phyloP scores from a whole-genome alignment of 2,113 vertebrate species.

The Ursus arctos region DNA sequence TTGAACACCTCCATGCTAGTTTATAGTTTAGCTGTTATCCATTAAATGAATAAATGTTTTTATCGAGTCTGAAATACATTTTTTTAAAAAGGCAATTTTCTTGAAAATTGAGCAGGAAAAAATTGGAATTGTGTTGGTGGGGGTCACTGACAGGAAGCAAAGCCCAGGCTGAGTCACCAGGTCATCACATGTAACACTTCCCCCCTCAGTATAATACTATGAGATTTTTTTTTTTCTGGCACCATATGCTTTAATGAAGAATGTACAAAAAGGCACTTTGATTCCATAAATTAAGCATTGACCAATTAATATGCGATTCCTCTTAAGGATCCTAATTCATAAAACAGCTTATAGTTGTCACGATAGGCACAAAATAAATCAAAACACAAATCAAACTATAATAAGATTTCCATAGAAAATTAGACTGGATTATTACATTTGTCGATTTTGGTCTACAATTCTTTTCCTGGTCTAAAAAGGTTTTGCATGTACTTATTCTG shows the following conservation, averaged over 20 bases:
- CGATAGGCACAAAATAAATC: slow-evolving; percentile 40
- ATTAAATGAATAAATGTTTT: slow-evolving; percentile 36
- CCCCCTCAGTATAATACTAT: not conserved
- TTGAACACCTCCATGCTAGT: not conserved
- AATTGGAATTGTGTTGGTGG: not conserved
- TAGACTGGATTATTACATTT: not conserved
- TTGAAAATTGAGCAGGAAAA: slow-evolving; percentile 48
- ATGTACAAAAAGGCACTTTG: not conserved
- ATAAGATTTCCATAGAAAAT: slow-evolving; percentile 56
- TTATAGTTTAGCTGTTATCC: not conserved
- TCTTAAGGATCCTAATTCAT: not conserved
- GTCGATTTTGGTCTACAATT: not conserved
- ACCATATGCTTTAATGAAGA: not conserved
- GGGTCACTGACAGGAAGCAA: not conserved
- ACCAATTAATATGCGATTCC: not conserved
- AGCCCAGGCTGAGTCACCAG: not conserved
- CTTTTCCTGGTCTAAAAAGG: slow-evolving; percentile 4
- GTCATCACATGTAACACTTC: not conserved
- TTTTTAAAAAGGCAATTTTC: not conserved
- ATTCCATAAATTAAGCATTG: slow-evolving; percentile 21
- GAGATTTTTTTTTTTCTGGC: not conserved
- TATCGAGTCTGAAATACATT: not conserved
- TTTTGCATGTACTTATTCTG: not conserved
- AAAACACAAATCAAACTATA: slow-evolving; percentile 39
- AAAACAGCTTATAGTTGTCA: slow-evolving; percentile 50